A percentile compares a stretch with the other conserved stretches of the same genome.
These are phyloP conservation scores for Atopsyche davidsoni DNA, from an alignment of 1,140 invertebrate genomes.

Conservation along the genomic window DNA sequence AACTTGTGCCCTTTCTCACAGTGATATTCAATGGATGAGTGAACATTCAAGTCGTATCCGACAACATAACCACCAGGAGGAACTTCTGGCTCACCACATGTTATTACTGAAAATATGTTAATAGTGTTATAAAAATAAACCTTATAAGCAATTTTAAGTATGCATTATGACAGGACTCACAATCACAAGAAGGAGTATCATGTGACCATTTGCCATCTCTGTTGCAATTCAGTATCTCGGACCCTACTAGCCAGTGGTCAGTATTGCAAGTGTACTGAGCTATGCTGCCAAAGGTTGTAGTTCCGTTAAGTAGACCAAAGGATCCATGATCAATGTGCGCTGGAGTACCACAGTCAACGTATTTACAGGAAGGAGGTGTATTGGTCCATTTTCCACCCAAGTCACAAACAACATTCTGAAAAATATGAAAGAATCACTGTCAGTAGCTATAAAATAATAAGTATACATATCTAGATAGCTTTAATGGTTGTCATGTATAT, in stretches of 20 bases:
- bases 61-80: constrained; percentile 76
- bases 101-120: constrained; percentile 62
- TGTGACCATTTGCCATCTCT: constrained; percentile 83
- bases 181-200: constrained; percentile 74
- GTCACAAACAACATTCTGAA: constrained; percentile 68
- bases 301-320: constrained; percentile 65
- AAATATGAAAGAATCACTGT: constrained; percentile 25
- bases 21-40: constrained; percentile 79
- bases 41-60: constrained; percentile 80
- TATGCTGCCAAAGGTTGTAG: constrained; percentile 71
- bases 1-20: constrained; percentile 79
- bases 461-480: neutral
- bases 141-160: neutral
- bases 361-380: constrained; percentile 72
- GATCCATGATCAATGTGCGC: constrained; percentile 69
- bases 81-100: constrained; percentile 81
- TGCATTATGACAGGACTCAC: too few species aligned
- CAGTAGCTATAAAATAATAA: constrained; percentile 12
- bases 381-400: constrained; percentile 78
- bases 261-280: constrained; percentile 72
- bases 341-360: constrained; percentile 82
- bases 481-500: too few species aligned
- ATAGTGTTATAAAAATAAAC: constrained; percentile 5
- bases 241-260: constrained; percentile 77
- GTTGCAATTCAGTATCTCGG: constrained; percentile 62